These are phyloP conservation scores for Sebastes itinus DNA, from an alignment of 2,797 vertebrate genomes.

Conservation along the genomic window DNA sequence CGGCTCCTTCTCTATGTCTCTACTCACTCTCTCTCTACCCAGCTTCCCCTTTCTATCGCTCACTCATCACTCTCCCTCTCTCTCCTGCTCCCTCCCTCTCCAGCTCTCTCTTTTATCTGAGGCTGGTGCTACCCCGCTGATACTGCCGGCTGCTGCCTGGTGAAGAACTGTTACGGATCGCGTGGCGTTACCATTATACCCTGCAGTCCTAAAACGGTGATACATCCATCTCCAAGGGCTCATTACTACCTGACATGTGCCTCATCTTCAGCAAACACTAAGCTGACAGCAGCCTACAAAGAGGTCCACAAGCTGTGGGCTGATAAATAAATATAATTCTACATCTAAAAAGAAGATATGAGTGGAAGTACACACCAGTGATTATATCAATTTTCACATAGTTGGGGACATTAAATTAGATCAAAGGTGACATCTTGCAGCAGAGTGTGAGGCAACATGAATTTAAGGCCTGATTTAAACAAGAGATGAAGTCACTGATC, in stretches of 20 bases:
- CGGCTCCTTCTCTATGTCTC: slow-evolving; percentile 76
- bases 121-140: slow-evolving; percentile 90
- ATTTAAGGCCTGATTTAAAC: slow-evolving; percentile 62
- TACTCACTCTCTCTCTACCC: slow-evolving; percentile 78
- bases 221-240: slow-evolving; percentile 83
- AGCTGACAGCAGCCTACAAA: slow-evolving; percentile 61
- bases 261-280: slow-evolving; percentile 70
- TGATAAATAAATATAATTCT: slow-evolving; percentile 54
- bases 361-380: slow-evolving; percentile 29
- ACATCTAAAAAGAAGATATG: slow-evolving; percentile 34
- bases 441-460: slow-evolving; percentile 31
- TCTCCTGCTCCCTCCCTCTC: slow-evolving; percentile 81
- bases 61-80: slow-evolving; percentile 84
- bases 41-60: slow-evolving; percentile 79
- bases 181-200: slow-evolving; percentile 95
- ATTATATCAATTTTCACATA: slow-evolving; percentile 60
- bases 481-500: slow-evolving; percentile 40
- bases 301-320: slow-evolving; percentile 29
- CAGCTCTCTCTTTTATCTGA: slow-evolving; percentile 87
- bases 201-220: slow-evolving; percentile 90
- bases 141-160: slow-evolving; percentile 96
- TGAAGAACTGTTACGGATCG: slow-evolving; percentile 96
- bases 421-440: slow-evolving; percentile 55
- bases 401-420: slow-evolving; percentile 45
- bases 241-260: slow-evolving; percentile 74